Evolutionary conservation across 1,140 invertebrate genomes (phyloP).

Genomic region (Pogonomyrmex barbatus): DNA sequence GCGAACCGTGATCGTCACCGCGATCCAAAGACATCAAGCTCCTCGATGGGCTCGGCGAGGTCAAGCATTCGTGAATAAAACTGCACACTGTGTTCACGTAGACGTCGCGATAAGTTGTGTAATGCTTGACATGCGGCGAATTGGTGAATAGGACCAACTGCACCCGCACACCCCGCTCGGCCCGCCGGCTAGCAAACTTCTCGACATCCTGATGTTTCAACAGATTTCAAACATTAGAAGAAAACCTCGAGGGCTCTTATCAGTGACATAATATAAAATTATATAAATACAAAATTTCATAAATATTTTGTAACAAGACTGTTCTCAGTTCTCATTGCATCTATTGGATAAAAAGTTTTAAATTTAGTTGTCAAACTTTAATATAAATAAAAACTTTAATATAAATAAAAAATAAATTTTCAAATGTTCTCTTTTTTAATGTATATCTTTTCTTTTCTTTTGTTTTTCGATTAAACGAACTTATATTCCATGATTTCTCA

Average conservation of each 20-base stretch:
- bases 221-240: constrained; percentile 7
- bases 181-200: constrained; percentile 87
- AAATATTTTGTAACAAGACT: neutral
- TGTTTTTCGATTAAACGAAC: neutral
- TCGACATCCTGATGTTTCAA: constrained; percentile 86
- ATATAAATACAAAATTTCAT: neutral
- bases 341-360: neutral
- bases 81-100: constrained; percentile 88
- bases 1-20: constrained; percentile 46
- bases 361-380: too few relatives aligned
- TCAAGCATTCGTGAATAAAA: constrained; percentile 88
- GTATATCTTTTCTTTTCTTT: neutral
- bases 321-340: neutral
- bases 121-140: constrained; percentile 91
- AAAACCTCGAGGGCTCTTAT: too few relatives aligned
- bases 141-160: constrained; percentile 88
- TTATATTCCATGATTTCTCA: neutral
- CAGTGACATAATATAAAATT: too few relatives aligned
- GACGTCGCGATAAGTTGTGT: constrained; percentile 87
- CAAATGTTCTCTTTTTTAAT: neutral
- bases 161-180: constrained; percentile 88
- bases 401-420: neutral
- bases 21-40: constrained; percentile 25
- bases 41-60: constrained; percentile 36
- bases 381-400: too few relatives aligned